These are phyloP conservation scores for Pyrochroa serraticornis DNA, from an alignment of 2,888 invertebrate genomes.

Conservation along the genomic window DNA sequence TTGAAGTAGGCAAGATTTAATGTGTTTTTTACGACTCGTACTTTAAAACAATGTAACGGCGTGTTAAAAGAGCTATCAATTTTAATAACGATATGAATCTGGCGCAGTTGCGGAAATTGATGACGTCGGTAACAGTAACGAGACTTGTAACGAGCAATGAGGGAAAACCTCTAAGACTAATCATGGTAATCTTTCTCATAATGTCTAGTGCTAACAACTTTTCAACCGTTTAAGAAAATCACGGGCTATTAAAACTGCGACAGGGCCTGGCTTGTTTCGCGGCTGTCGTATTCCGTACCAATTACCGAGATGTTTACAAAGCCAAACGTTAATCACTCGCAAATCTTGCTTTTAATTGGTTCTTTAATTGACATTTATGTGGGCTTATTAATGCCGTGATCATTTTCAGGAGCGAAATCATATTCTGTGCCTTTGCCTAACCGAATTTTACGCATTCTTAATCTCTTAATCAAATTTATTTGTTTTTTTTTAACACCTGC, in stretches of 20 bases:
- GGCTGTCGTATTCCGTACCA: constrained; percentile 47
- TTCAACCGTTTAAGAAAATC: constrained; percentile 60
- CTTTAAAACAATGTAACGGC: constrained; percentile 47
- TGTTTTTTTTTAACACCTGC: too few species aligned
- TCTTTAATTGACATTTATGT: constrained; percentile 55
- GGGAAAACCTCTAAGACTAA: constrained; percentile 58
- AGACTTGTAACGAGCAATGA: constrained; percentile 54
- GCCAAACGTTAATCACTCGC: constrained; percentile 55
- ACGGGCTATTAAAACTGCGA: constrained; percentile 57
- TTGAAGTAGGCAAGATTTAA: constrained; percentile 9
- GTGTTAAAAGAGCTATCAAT: constrained; percentile 51
- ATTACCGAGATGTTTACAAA: constrained; percentile 52
- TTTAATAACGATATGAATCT: constrained; percentile 55
- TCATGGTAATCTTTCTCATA: constrained; percentile 57
- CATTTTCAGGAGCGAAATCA: constrained; percentile 15
- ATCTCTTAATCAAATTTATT: too few species aligned
- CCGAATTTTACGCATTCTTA: too few species aligned
- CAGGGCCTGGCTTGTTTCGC: constrained; percentile 50
- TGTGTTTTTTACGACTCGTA: constrained; percentile 27
- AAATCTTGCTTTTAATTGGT: constrained; percentile 55
- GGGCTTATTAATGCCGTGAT: constrained; percentile 45
- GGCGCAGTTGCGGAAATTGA: constrained; percentile 55
- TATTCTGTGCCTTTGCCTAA: too few species aligned
- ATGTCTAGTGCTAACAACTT: constrained; percentile 59
- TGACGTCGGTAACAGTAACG: constrained; percentile 56